Conservation (phyloP, 2,797 vertebrate genomes). For the Decapterus maruadsi region DNA sequence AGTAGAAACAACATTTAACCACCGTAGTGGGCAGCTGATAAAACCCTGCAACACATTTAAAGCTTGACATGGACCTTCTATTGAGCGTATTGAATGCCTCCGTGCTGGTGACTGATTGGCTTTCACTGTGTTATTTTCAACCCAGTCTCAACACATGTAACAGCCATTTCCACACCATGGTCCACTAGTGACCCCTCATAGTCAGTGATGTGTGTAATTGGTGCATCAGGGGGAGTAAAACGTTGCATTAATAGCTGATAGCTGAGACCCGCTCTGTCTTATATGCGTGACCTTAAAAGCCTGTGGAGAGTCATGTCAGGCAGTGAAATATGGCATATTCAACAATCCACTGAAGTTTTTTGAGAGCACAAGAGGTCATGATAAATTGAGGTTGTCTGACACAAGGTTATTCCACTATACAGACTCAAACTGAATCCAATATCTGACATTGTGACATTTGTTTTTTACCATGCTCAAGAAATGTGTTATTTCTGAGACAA, state of each 20-base stretch:
- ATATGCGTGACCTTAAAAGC: slow-evolving; percentile 15
- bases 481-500: background rate
- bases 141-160: slow-evolving; percentile 40
- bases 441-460: background rate
- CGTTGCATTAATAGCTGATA: slow-evolving; percentile 35
- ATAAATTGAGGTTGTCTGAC: background rate
- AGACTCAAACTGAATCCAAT: background rate
- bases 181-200: slow-evolving; percentile 27
- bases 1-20: slow-evolving; percentile 67
- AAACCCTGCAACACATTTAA: slow-evolving; percentile 55
- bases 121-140: slow-evolving; percentile 37
- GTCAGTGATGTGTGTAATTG: slow-evolving; percentile 57
- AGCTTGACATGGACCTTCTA: slow-evolving; percentile 43
- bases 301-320: background rate
- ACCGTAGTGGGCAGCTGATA: slow-evolving; percentile 57
- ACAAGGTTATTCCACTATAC: background rate
- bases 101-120: slow-evolving; percentile 24
- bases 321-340: background rate
- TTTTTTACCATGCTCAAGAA: background rate
- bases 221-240: slow-evolving; percentile 43
- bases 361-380: background rate
- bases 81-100: slow-evolving; percentile 52
- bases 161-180: slow-evolving; percentile 21
- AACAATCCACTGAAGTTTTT: background rate
- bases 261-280: background rate